Conservation (phyloP, 1,140 invertebrate species). For the Spodoptera frugiperda region DNA sequence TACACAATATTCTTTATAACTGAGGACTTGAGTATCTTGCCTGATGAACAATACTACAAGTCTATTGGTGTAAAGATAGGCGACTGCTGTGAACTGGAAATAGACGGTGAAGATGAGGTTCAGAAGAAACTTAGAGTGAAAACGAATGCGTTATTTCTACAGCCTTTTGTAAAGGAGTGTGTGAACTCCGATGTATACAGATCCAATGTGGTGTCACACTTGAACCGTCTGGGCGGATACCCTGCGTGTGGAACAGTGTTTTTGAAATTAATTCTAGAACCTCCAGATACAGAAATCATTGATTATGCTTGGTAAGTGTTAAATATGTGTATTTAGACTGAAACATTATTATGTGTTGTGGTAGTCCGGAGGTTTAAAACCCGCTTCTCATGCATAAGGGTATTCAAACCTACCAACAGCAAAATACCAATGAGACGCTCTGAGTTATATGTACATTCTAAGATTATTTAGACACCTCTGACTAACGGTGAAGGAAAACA, state of each 20-base stretch:
- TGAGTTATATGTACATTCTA: too few species aligned
- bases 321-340: background rate
- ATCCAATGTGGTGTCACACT: slow-evolving; percentile 65
- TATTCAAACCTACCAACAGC: too few species aligned
- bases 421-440: too few species aligned
- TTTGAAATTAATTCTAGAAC: slow-evolving; percentile 79
- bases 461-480: too few species aligned
- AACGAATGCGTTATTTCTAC: slow-evolving; percentile 67
- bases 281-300: slow-evolving; percentile 88
- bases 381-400: too few species aligned
- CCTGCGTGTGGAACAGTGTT: slow-evolving; percentile 64
- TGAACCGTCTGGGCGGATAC: slow-evolving; percentile 60
- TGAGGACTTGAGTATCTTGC: slow-evolving; percentile 66
- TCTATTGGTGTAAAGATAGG: slow-evolving; percentile 61
- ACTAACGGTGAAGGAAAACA: too few species aligned
- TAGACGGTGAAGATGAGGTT: slow-evolving; percentile 43
- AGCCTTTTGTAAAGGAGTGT: slow-evolving; percentile 76
- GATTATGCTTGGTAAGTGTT: slow-evolving; percentile 89
- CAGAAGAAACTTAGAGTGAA: slow-evolving; percentile 62
- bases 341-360: too few species aligned
- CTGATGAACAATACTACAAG: slow-evolving; percentile 61
- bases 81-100: slow-evolving; percentile 52
- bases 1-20: slow-evolving; percentile 72
- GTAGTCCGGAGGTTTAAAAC: too few species aligned
- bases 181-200: slow-evolving; percentile 71